These are phyloP conservation scores for Lepus townsendii DNA, from an alignment of 2,797 vertebrate genomes.

Conservation along the genomic window DNA sequence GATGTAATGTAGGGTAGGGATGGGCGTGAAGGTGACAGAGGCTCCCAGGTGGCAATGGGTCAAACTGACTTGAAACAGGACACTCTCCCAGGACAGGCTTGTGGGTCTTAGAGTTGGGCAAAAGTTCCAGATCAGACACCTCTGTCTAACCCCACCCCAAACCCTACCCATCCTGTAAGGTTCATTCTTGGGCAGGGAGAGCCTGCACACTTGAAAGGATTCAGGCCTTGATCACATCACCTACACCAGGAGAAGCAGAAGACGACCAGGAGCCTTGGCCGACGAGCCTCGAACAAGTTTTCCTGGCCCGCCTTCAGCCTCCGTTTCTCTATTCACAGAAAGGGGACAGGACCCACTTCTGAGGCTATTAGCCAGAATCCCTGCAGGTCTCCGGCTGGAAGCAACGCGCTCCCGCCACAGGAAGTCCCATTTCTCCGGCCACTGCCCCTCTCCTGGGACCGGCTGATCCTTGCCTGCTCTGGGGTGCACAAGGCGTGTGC, in stretches of 20 bases:
- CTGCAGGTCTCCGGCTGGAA: too few relatives aligned
- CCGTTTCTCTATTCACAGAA: constrained; percentile 43
- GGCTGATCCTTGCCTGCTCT: neutral
- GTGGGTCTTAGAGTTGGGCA: neutral
- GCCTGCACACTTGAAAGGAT: neutral
- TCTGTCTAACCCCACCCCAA: neutral
- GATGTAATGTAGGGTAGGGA: neutral
- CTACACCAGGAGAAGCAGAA: neutral
- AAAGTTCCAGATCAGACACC: neutral
- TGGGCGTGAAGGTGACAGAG: neutral
- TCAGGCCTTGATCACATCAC: neutral
- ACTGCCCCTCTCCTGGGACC: neutral
- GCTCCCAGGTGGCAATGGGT: neutral
- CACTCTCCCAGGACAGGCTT: neutral
- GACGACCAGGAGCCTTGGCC: constrained; percentile 14
- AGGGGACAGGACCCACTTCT: neutral
- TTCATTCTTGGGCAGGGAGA: neutral
- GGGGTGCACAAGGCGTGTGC: neutral
- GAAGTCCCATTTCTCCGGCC: neutral
- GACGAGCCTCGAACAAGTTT: constrained; percentile 57
- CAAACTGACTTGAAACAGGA: neutral
- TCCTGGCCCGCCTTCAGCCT: neutral
- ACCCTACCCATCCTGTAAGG: neutral
- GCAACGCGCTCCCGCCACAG: neutral
- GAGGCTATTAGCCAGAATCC: too few relatives aligned